Evolutionary conservation across 2,113 vertebrate genomes (phyloP).

Genomic region (Salvator merianae): DNA sequence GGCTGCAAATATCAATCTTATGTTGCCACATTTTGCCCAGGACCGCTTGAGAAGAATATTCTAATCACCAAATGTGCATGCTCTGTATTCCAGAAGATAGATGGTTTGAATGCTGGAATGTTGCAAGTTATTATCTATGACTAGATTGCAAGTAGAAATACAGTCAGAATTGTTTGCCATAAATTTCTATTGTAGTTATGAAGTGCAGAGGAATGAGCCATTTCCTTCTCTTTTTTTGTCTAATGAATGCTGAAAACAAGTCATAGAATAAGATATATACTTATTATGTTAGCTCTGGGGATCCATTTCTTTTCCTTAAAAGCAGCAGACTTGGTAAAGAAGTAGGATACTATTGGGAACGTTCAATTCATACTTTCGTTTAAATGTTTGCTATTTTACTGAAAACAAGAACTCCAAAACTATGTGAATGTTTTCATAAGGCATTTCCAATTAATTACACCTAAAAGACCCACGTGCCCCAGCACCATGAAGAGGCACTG

Average conservation of each 20-base stretch:
- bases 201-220: conserved; percentile 30
- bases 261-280: background rate
- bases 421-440: conserved; percentile 7
- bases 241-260: conserved; percentile 32
- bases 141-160: conserved; percentile 26
- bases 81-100: conserved; percentile 1
- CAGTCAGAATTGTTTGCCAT: conserved; percentile 28
- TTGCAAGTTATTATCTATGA: background rate
- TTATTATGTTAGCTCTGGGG: conserved; percentile 1
- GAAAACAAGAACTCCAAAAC: background rate
- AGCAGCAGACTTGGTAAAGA: background rate
- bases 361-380: background rate
- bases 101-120: conserved; percentile 29
- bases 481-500: conserved; percentile 30
- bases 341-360: background rate
- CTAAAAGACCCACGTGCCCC: conserved; percentile 1
- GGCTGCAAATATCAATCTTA: background rate
- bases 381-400: background rate
- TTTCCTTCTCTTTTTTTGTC: background rate
- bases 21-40: background rate
- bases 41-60: conserved; percentile 14
- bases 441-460: conserved; percentile 32
- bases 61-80: conserved; percentile 14
- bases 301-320: conserved; percentile 7
- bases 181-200: conserved; percentile 36